Base-by-base conservation (phyloP, 23 tunicate genomes). In the Styela plicata region DNA sequence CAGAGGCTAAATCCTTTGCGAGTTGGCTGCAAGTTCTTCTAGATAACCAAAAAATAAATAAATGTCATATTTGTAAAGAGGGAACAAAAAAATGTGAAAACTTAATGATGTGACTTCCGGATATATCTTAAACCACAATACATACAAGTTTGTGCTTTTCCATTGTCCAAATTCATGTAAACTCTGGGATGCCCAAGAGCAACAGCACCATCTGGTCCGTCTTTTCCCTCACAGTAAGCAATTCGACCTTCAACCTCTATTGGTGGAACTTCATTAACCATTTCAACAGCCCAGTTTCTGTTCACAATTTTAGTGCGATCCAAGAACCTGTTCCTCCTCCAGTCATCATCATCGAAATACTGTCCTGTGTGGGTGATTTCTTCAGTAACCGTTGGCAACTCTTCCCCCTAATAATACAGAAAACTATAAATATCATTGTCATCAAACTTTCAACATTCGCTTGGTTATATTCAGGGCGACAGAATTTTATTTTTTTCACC, bases 161-260 rank as follows among this genome's bases (percentile, higher is more conserved):
- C 97, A 69, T 86, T 91, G 82, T 91, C 97, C 83, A 93, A 85
- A 82, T 93, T 93, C 26, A 93, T 88, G 67, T 87, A 93, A 80
- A 88, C 93, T 33, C 98, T 66, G 20, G 98, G 98, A 67, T 93
- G 98, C 2, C 98, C 98, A 32, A 93, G 88, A 30, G 90, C 97
- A 52, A 86, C 82, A 30, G 91, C 86, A 29, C 35, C 74, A 66
- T 88, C 89, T 24, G 89, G 86, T 3, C 89, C 82, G 27, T 81
- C 87, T 53, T 87, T 75, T 0, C 90, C 90, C 68, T 91, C 97
- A 82, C 93, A 88, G 31, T 80, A 88, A 34, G 98, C 98, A 36
- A 81, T 77, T 25, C 98, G 63, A 29, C 98, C 93, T 36, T 93
- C 93, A 69, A 93, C 98, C 81, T 93, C 93, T 35, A 87, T 84